Conservation (phyloP, 2,888 invertebrate genomes). For the Apamea epomidion region DNA sequence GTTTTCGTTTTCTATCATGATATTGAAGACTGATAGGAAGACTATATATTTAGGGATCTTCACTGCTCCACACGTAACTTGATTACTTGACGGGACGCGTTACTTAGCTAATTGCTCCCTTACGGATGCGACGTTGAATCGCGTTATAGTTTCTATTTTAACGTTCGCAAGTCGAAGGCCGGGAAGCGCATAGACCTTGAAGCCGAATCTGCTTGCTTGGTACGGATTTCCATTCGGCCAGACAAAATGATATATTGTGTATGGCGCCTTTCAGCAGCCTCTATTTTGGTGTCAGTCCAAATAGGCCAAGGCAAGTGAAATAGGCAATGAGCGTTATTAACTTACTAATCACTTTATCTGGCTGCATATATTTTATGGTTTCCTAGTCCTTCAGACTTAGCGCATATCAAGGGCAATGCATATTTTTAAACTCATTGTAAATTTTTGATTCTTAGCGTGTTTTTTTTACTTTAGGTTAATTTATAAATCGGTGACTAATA, state of each 20-base stretch:
- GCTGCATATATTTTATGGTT: neutral
- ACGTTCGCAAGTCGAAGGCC: slow-evolving; percentile 22
- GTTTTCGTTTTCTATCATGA: slow-evolving; percentile 3
- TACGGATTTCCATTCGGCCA: slow-evolving; percentile 16
- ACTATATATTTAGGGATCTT: neutral
- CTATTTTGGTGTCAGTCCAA: slow-evolving; percentile 21
- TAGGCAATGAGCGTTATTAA: slow-evolving; percentile 8
- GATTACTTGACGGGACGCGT: neutral
- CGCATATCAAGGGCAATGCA: neutral
- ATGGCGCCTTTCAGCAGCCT: slow-evolving; percentile 6
- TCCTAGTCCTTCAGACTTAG: slow-evolving; percentile 1
- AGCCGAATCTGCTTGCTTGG: neutral
- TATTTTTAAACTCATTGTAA: neutral
- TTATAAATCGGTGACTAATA: neutral
- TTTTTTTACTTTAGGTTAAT: neutral
- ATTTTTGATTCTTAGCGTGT: neutral
- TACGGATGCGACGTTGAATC: slow-evolving; percentile 11
- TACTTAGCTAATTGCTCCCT: slow-evolving; percentile 19
- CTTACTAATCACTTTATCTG: slow-evolving; percentile 4
- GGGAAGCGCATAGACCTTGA: slow-evolving; percentile 20
- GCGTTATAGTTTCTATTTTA: slow-evolving; percentile 43
- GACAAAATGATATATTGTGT: slow-evolving; percentile 4
- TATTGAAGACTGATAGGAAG: neutral
- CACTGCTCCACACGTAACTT: neutral
- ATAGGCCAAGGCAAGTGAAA: slow-evolving; percentile 28